Percentiles rank a stretch among this genome's conserved stretches.
phyloP scores from a whole-genome alignment of 2,113 vertebrate species.

The Periophthalmodon schlosseri region DNA sequence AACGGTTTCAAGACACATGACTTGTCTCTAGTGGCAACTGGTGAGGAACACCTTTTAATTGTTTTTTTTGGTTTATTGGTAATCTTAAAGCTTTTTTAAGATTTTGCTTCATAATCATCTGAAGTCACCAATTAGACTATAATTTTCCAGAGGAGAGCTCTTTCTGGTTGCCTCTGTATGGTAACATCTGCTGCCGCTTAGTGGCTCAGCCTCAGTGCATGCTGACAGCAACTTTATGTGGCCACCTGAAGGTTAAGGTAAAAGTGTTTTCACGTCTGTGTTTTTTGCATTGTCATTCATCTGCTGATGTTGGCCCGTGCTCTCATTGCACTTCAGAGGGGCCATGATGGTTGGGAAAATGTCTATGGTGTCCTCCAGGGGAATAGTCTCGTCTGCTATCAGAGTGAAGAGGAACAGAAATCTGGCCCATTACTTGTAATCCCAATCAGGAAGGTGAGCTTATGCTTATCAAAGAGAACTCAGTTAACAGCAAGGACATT shows the following conservation, averaged over 20 bases:
- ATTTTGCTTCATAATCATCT: background rate
- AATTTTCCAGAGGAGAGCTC: constrained; percentile 79
- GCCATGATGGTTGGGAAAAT: constrained; percentile 59
- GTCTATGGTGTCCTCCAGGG: constrained; percentile 78
- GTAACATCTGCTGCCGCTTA: constrained; percentile 85
- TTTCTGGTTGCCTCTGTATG: constrained; percentile 87
- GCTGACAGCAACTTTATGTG: constrained; percentile 73
- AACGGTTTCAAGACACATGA: constrained; percentile 88
- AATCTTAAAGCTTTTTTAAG: background rate
- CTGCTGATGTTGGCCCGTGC: background rate
- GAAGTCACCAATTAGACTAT: background rate
- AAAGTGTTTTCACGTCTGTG: background rate
- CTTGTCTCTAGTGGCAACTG: constrained; percentile 75
- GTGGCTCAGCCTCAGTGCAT: constrained; percentile 86
- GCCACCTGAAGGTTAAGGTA: constrained; percentile 66
- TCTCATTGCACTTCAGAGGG: constrained; percentile 66
- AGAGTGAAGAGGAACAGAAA: constrained; percentile 55
- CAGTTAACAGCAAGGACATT: constrained; percentile 17
- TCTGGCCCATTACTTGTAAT: constrained; percentile 73
- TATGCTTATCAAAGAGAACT: background rate
- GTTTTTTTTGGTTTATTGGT: too few species aligned
- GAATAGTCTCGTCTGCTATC: constrained; percentile 79
- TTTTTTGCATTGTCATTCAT: constrained; percentile 8
- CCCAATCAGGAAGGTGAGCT: constrained; percentile 80
- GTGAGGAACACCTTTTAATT: constrained; percentile 58